Percentiles rank a stretch among this genome's conserved stretches.
These are phyloP conservation scores for Sebastes trivittatus DNA, from an alignment of 2,797 vertebrate genomes.

Conservation along the genomic window DNA sequence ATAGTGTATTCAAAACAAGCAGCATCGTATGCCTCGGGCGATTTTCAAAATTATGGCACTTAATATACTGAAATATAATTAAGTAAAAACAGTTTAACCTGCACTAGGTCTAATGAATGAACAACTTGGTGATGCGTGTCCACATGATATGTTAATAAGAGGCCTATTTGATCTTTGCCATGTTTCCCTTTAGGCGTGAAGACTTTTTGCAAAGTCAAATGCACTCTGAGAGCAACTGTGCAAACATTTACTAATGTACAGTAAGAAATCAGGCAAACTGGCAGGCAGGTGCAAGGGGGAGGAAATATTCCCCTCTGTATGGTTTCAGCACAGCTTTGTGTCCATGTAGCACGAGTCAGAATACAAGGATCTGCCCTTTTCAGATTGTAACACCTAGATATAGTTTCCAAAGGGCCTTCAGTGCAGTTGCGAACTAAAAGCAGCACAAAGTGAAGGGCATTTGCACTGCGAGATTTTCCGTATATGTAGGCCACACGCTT, in stretches of 20 bases:
- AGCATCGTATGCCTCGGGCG: background rate
- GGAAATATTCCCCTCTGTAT: background rate
- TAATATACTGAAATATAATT: slow-evolving; percentile 43
- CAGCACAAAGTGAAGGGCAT: slow-evolving; percentile 34
- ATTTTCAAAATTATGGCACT: slow-evolving; percentile 20
- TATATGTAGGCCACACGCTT: slow-evolving; percentile 30
- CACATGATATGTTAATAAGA: slow-evolving; percentile 40
- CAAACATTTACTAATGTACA: slow-evolving; percentile 18
- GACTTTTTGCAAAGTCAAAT: slow-evolving; percentile 11
- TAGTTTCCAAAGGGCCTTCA: slow-evolving; percentile 25
- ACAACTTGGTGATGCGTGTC: background rate
- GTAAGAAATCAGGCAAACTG: background rate
- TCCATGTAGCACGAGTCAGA: slow-evolving; percentile 5
- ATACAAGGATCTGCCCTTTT: slow-evolving; percentile 33
- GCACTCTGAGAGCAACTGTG: background rate
- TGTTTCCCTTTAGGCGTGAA: background rate
- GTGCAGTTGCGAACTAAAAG: slow-evolving; percentile 29
- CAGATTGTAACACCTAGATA: slow-evolving; percentile 26
- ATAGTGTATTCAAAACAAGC: slow-evolving; percentile 40
- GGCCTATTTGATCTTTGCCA: background rate
- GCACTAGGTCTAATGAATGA: slow-evolving; percentile 25
- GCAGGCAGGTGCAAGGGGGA: background rate
- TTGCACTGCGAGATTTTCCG: background rate
- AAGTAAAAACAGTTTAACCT: slow-evolving; percentile 37
- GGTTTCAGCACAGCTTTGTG: slow-evolving; percentile 5